Conservation (phyloP, 2,888 invertebrate genomes). For the Phaonia tiefii region DNA sequence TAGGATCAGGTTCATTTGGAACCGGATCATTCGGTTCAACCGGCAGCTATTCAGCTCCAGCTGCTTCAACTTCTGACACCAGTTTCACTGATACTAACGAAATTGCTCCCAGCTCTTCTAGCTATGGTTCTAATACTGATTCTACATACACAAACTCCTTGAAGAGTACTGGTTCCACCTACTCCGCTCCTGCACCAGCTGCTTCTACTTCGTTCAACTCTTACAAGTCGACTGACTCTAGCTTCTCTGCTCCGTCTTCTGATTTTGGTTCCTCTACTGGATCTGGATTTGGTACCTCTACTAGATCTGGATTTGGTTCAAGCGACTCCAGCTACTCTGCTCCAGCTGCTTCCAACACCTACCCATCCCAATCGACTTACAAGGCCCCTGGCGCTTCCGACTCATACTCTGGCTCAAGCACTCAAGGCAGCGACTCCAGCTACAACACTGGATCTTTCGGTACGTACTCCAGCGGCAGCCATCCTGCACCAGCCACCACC, state of each 20-base stretch:
- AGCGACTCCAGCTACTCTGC: conserved; percentile 14
- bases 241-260: conserved; percentile 4
- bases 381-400: conserved; percentile 14
- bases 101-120: too few relatives aligned
- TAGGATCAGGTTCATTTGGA: too few relatives aligned
- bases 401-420: conserved; percentile 29
- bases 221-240: not conserved
- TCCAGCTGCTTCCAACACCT: not conserved
- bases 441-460: conserved; percentile 46
- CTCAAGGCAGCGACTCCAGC: conserved; percentile 52
- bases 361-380: not conserved
- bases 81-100: conserved; percentile 8
- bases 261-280: not conserved
- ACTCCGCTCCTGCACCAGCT: conserved; percentile 32
- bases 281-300: not conserved
- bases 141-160: too few relatives aligned
- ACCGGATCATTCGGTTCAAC: not conserved
- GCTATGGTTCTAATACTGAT: too few relatives aligned
- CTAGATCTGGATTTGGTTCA: conserved; percentile 26
- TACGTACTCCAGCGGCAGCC: conserved; percentile 19
- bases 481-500: conserved; percentile 61
- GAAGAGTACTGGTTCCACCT: conserved; percentile 17
- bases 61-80: conserved; percentile 14
- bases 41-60: conserved; percentile 7
- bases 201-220: conserved; percentile 53